Evolutionary conservation across 2,113 vertebrate species (phyloP), one percentile per base, ranked within the genome.

Genomic region (Gobio gobio): DNA sequence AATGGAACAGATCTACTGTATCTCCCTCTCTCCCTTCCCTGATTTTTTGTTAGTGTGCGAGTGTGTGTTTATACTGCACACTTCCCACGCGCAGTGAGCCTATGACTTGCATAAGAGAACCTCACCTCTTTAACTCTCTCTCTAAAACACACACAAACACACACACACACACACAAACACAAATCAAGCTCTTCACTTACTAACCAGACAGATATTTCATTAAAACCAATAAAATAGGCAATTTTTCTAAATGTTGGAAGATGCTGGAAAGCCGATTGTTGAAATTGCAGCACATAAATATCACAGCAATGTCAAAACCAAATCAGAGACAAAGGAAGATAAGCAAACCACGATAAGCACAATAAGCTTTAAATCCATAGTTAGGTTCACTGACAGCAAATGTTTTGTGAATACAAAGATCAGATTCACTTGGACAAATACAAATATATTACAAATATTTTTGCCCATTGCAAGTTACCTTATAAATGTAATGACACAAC

Each of bases 71-170:
- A 74, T 75, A 80, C 78, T 85, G 85, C 78, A 54, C 36, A 78
- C 88, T 82, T 79, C 88, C 88, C 88, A 89, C 88, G 86, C 85
- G 81, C 87, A 86, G 79, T 89, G 84, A 86, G 88, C 84, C 88
- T 83, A 82, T 81, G 84, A 87, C 88, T 89, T 85, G 86, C 88
- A 89, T 87, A 89, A 89, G 86, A 89, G 88, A 79, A 72, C 79
- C 83, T 85, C 86, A 85, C 83, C 86, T 89, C 83, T 84, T 49
- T 68, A 66, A 26, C 43, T 64, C 56, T 54, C 54, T 24, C 78
- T 18, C 26, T 5, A 24, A 63, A 36, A 33, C 49, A 45, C 78
- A 81, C 59, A 56, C 70, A 75, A 68, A 78, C 26, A 82, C 72
- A 78, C 61, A 82, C 73, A 78, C 79, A 78, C 29, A 63, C 54